These are phyloP conservation scores for Xenopus borealis DNA, from an alignment of 2,113 vertebrate genomes.

Conservation along the genomic window DNA sequence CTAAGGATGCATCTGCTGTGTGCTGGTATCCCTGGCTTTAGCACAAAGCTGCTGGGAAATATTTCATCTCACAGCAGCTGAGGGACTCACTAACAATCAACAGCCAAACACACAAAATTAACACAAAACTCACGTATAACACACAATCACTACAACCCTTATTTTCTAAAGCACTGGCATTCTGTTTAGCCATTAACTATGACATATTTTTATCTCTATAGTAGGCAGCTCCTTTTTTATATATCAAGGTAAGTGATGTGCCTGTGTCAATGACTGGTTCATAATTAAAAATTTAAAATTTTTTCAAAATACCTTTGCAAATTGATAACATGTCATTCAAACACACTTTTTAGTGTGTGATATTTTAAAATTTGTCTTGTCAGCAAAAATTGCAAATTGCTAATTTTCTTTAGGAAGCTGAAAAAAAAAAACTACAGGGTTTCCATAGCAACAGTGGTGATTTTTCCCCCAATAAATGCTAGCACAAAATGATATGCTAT, in stretches of 20 bases:
- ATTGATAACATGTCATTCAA: neutral
- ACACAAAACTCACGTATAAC: constrained; percentile 45
- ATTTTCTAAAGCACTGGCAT: neutral
- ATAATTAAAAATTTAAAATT: neutral
- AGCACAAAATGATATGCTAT: neutral
- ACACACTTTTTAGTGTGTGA: neutral
- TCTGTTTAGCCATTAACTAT: constrained; percentile 33
- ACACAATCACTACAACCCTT: constrained; percentile 8
- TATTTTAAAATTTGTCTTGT: constrained; percentile 12
- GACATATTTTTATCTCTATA: neutral
- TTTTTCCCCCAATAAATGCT: constrained; percentile 24
- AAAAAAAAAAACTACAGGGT: constrained; percentile 9
- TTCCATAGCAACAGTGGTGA: constrained; percentile 29
- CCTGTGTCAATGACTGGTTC: neutral
- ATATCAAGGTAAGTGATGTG: constrained; percentile 1
- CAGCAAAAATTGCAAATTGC: constrained; percentile 8
- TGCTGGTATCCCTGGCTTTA: constrained; percentile 46
- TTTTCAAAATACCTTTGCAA: neutral
- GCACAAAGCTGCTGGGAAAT: constrained; percentile 51
- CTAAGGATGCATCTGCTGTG: constrained; percentile 30
- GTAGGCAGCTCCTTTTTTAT: neutral
- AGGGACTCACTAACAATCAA: constrained; percentile 38
- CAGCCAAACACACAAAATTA: constrained; percentile 37
- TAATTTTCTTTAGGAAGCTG: neutral
- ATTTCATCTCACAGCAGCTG: constrained; percentile 50